These are phyloP conservation scores for Pteronotus mesoamericanus DNA, from an alignment of 2,797 vertebrate species.

Conservation along the genomic window DNA sequence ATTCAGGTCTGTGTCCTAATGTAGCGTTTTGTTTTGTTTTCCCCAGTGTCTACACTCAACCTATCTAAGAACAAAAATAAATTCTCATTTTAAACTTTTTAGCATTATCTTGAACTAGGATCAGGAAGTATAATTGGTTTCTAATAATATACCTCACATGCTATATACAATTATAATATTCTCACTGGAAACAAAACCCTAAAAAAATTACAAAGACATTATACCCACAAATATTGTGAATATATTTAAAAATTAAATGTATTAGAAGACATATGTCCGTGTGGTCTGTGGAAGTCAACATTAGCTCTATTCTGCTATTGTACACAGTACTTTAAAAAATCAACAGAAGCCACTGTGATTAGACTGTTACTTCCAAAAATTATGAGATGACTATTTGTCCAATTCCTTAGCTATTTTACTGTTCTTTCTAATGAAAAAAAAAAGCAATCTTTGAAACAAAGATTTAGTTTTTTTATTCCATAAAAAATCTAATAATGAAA, in stretches of 20 bases:
- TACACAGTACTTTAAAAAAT: neutral
- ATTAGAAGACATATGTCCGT: neutral
- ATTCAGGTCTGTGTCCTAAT: neutral
- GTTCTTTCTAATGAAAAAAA: neutral
- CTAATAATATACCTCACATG: neutral
- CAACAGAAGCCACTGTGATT: neutral
- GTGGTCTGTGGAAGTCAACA: neutral
- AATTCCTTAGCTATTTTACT: neutral
- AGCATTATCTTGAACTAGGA: neutral
- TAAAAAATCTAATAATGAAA: conserved; percentile 35
- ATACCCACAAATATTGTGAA: neutral
- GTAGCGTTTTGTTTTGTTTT: neutral
- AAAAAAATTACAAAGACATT: neutral
- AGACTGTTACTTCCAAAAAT: neutral
- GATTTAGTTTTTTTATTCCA: neutral
- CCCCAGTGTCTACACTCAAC: neutral
- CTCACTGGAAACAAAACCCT: neutral
- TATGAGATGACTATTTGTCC: neutral
- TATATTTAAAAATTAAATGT: neutral
- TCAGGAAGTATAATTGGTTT: neutral
- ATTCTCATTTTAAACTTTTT: neutral
- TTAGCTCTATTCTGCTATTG: neutral
- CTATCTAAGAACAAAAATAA: neutral
- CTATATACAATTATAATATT: neutral
- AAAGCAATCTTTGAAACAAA: conserved; percentile 18